Evolutionary conservation across 2,888 invertebrate genomes (phyloP).

Genomic region (Heliothis peltigera): DNA sequence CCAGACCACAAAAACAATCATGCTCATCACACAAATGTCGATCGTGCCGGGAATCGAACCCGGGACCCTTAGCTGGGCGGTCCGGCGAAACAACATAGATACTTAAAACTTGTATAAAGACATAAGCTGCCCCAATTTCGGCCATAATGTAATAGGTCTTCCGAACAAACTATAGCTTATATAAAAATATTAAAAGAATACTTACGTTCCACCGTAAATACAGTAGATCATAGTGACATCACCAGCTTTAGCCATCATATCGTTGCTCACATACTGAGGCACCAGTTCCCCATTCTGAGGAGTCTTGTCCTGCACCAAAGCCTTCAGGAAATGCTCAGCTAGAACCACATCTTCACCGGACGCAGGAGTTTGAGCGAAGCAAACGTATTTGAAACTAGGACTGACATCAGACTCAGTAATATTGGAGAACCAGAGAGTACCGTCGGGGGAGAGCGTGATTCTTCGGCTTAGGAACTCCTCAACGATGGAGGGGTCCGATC

Average conservation of each 20-base stretch:
- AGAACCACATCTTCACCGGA: slow-evolving; percentile 67
- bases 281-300: slow-evolving; percentile 70
- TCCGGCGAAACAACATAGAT: no score
- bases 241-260: slow-evolving; percentile 72
- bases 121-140: no score
- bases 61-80: no score
- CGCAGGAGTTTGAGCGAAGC: slow-evolving; percentile 75
- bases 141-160: no score
- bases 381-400: slow-evolving; percentile 74
- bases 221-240: slow-evolving; percentile 78
- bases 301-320: slow-evolving; percentile 65
- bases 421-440: slow-evolving; percentile 78
- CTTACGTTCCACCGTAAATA: slow-evolving; percentile 84
- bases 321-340: slow-evolving; percentile 76
- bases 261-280: slow-evolving; percentile 75
- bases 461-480: slow-evolving; percentile 68
- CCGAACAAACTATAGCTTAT: background rate
- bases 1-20: no score
- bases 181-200: slow-evolving; percentile 28
- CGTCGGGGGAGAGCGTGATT: slow-evolving; percentile 75
- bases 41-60: no score
- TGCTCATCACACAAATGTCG: no score
- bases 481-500: slow-evolving; percentile 62
- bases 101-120: no score
- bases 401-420: slow-evolving; percentile 73